Base-by-base conservation (phyloP, 1,140 invertebrate species). In the Drosophila melanica region DNA sequence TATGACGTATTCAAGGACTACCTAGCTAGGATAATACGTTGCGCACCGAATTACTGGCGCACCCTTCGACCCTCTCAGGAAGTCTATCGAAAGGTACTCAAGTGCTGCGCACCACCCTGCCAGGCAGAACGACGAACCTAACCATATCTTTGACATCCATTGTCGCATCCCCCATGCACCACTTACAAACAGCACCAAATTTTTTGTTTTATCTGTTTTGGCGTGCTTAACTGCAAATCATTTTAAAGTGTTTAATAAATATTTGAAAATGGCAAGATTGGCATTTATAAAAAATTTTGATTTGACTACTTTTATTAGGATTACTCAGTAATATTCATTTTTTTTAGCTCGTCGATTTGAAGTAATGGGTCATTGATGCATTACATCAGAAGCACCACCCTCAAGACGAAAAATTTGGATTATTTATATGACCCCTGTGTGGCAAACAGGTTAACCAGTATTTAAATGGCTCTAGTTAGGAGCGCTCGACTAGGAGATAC, bases 1-100 rank as follows among this genome's bases (percentile, higher is more conserved):
- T 84, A 85, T 12, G 80, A 84, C 12, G 77, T 66, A 1, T 84
- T 84, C 60, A 85, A 84, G 64, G 57, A 69, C 6, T 80, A 85
- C 10, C 39, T 84, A 35, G 67, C 81, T 7, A 63, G 67, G 16
- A 85, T 84, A 2, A 80, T 85, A 12, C 63, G 73, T 11, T 73
- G 63, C 9, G 62, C 81, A 1, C 77, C 81, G 30, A 74, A 73
- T 35, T 84, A 85, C 45, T 84, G 81, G 81, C 72, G 60, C 20
- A 80, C 55, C 4, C 66, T 84, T 16, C 77, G 81, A 0, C 81
- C 81, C 7, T 72, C 81, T 9, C 72, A 84, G 50, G 81, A 84
- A 35, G 81, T 85, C 0, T 84, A 85, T 12, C 77, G 77, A 59
- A 74, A 48, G 16, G 68, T 69, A 7, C 71, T 84, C n/a, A 71